These are phyloP conservation scores for Drosophila yooni DNA, from an alignment of 2,888 invertebrate genomes.

Conservation along the genomic window DNA sequence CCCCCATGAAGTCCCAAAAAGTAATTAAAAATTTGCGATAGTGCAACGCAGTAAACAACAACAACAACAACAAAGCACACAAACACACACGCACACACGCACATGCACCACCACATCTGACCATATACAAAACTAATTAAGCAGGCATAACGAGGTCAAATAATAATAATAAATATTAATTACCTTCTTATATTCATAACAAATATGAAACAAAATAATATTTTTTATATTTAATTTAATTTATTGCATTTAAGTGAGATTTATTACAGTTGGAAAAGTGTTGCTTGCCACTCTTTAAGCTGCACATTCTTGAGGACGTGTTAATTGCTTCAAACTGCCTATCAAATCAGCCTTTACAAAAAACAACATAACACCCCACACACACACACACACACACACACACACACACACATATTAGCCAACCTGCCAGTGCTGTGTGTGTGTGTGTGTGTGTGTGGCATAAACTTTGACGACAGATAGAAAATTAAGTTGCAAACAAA, in stretches of 20 bases:
- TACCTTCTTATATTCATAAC: not conserved
- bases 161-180: not conserved
- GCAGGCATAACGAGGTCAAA: slow-evolving; percentile 10
- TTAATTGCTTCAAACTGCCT: slow-evolving; percentile 34
- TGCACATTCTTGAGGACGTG: slow-evolving; percentile 27
- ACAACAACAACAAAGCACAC: not conserved
- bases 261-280: not conserved
- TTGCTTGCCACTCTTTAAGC: slow-evolving; percentile 2
- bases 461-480: slow-evolving; percentile 77
- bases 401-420: not conserved
- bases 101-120: not conserved
- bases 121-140: not conserved
- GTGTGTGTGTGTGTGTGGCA: slow-evolving; percentile 31
- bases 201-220: not conserved
- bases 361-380: not conserved
- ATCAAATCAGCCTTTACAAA: slow-evolving; percentile 20
- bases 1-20: slow-evolving; percentile 51
- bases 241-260: not conserved
- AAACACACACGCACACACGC: too few species aligned
- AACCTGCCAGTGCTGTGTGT: slow-evolving; percentile 9
- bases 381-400: not conserved
- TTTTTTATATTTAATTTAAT: not conserved
- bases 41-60: slow-evolving; percentile 14
- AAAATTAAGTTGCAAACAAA: slow-evolving; percentile 80
- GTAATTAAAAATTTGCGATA: slow-evolving; percentile 55